A percentile compares a stretch with the other conserved stretches of the same genome.
phyloP scores from a whole-genome alignment of 2,888 invertebrate species.

The Trilocha varians region DNA sequence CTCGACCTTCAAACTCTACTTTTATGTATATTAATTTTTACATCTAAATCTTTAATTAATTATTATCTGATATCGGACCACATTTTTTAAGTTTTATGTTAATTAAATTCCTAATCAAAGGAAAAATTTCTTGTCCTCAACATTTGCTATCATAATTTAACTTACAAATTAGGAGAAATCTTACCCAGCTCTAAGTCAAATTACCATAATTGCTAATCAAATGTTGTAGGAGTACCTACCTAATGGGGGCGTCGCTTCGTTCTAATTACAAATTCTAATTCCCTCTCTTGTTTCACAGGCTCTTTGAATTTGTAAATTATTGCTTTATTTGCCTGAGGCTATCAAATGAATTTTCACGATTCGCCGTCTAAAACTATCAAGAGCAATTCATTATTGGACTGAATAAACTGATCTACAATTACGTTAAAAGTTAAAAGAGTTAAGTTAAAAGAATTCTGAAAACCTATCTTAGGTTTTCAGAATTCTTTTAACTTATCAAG shows the following conservation, averaged over 20 bases:
- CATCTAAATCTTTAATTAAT: no score
- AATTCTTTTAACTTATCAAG: no score
- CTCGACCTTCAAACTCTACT: no score
- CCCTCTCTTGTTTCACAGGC: constrained; percentile 66
- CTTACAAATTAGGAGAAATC: constrained; percentile 70
- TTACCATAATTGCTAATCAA: constrained; percentile 74
- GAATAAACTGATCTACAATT: no score
- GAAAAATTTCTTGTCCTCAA: constrained; percentile 35
- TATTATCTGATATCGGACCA: no score
- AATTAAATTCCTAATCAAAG: constrained; percentile 19
- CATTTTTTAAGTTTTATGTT: background rate
- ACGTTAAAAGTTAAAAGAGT: no score
- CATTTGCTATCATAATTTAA: constrained; percentile 60
- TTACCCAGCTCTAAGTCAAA: constrained; percentile 69
- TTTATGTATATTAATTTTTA: no score
- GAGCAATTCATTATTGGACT: background rate
- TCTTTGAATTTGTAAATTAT: constrained; percentile 71
- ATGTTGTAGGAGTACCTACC: constrained; percentile 62
- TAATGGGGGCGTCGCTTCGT: constrained; percentile 48
- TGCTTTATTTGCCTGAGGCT: constrained; percentile 42
- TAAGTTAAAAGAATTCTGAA: no score
- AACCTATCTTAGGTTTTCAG: no score
- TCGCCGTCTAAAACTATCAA: background rate
- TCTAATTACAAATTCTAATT: constrained; percentile 73
- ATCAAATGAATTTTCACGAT: constrained; percentile 45